Evolutionary conservation across 1,140 invertebrate genomes (phyloP).

Genomic region (Trinorchestia longiramus): DNA sequence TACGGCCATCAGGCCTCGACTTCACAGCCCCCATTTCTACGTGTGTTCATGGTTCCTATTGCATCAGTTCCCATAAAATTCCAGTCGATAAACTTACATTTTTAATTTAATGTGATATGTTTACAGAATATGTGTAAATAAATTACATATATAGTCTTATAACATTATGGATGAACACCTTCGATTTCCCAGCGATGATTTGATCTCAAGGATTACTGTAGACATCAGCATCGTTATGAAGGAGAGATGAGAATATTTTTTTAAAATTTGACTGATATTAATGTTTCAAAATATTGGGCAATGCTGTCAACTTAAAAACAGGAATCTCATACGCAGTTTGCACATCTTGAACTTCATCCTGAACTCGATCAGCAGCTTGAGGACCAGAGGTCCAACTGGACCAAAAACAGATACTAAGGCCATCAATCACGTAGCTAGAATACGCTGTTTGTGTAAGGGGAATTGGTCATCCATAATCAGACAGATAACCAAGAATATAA

Average conservation of each 20-base stretch:
- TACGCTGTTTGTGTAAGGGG: too few species aligned
- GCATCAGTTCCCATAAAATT: not conserved
- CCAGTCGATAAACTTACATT: not conserved
- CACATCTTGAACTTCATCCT: too few species aligned
- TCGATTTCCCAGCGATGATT: too few species aligned
- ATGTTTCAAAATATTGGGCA: not conserved
- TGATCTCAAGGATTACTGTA: not conserved
- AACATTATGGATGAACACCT: too few species aligned
- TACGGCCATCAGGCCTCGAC: not conserved
- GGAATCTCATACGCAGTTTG: not conserved
- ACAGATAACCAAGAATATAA: too few species aligned
- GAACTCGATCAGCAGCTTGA: not conserved
- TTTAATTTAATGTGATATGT: not conserved
- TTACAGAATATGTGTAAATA: not conserved
- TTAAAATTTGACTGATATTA: not conserved
- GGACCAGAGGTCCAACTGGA: not conserved
- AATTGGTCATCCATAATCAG: too few species aligned
- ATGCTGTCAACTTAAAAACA: not conserved
- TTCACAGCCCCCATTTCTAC: not conserved
- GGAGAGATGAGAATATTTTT: not conserved
- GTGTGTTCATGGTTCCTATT: too few species aligned
- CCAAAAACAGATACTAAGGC: not conserved
- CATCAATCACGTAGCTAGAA: not conserved
- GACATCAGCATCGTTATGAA: not conserved
- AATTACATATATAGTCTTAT: too few species aligned